Evolutionary conservation across 2,797 vertebrate species (phyloP), one percentile per base, ranked within the genome.

Genomic region (Hyperoplus lanceolatus): DNA sequence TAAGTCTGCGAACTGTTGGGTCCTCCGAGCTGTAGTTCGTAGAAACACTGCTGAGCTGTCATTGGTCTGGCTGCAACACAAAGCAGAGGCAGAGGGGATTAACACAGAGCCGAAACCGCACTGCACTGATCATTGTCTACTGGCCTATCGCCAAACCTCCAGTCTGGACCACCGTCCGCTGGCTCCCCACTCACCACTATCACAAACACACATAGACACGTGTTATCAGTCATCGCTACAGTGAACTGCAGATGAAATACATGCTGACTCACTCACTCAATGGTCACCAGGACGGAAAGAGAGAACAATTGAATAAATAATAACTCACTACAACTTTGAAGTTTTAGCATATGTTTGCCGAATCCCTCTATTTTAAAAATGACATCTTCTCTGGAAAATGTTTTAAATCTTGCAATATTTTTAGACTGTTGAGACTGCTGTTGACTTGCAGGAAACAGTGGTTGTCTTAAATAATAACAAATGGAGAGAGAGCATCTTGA

Each of bases 121-220:
- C 45, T 50, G 65, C 53, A 67, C 81, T 77, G 71, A 87, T 90
- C 83, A 80, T 67, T 62, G 11, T 68, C 80, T 64, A 51, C 70
- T 86, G 85, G 88, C 69, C 79, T 29, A 39, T 38, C 12, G 74
- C 89, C 90, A 85, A 81, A 80, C 76, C 76, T 60, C 65, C 18
- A 39, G 80, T 86, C 89, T 87, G 84, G 87, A 91, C 82, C 90
- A 79, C 82, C 81, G 80, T 64, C 83, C 70, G 6, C 88, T 87
- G 82, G 16, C 80, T 69, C 80, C 70, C 72, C 82, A 81, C 81
- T 87, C 75, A 82, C 78, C 78, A 73, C 72, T 49, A 2, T 63
- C 48, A 77, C 73, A 82, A 70, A 80, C 81, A 80, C 73, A 84
- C 53, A 66, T 3, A 62, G 61, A 87, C 79, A 79, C 21, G 15